Evolutionary conservation across 2,113 vertebrate genomes (phyloP).

Genomic region (Dinomys branickii): DNA sequence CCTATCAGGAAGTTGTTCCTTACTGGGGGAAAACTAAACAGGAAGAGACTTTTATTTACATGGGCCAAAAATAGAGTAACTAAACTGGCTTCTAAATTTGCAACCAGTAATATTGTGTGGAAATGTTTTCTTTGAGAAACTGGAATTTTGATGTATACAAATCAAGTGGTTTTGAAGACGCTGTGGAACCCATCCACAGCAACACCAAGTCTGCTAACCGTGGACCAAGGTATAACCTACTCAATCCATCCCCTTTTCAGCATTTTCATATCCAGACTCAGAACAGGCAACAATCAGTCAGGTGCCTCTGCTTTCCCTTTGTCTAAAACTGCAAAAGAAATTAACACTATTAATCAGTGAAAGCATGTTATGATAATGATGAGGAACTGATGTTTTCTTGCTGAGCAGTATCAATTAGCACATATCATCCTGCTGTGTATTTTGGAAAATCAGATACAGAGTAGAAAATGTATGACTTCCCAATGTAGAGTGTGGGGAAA

Average conservation of each 20-base stretch:
- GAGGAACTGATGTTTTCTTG: constrained; percentile 16
- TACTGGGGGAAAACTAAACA: background rate
- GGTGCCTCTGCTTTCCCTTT: constrained; percentile 60
- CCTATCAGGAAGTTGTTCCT: constrained; percentile 81
- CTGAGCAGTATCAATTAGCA: background rate
- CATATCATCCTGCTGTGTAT: background rate
- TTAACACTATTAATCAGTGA: constrained; percentile 81
- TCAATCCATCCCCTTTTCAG: background rate
- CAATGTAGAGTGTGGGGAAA: background rate
- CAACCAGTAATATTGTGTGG: constrained; percentile 8
- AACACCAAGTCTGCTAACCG: constrained; percentile 20
- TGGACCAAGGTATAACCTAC: background rate
- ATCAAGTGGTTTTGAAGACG: constrained; percentile 52
- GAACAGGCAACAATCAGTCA: constrained; percentile 49
- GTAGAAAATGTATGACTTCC: constrained; percentile 8
- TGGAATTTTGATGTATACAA: constrained; percentile 7
- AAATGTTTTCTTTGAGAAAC: constrained; percentile 68
- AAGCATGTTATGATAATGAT: background rate
- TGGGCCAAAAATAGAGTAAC: background rate
- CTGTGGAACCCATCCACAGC: background rate
- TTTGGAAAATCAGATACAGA: constrained; percentile 12
- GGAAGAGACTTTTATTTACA: background rate
- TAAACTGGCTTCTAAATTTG: background rate
- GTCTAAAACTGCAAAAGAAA: background rate
- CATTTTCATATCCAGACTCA: constrained; percentile 25